phyloP scores from a whole-genome alignment of 2,888 invertebrate genomes.

The Eupeodes latifasciatus region DNA sequence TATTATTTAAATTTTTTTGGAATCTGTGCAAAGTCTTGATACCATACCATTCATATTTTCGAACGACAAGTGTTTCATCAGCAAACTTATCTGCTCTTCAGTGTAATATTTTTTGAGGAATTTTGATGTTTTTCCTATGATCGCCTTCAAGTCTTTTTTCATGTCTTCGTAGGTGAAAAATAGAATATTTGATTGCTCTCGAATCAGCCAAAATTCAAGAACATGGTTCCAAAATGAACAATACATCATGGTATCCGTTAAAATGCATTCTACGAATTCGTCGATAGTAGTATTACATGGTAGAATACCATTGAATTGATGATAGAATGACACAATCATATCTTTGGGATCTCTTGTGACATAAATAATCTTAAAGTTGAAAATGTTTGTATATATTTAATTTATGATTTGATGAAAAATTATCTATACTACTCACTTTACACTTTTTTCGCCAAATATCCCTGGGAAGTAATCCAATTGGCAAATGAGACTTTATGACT shows the following conservation, averaged over 20 bases:
- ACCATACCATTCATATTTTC: constrained; percentile 37
- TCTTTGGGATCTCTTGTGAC: constrained; percentile 30
- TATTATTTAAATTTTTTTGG: not conserved
- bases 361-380: not conserved
- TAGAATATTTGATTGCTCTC: constrained; percentile 21
- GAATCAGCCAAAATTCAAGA: constrained; percentile 40
- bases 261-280: constrained; percentile 78
- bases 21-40: no score
- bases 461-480: constrained; percentile 59
- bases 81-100: constrained; percentile 5
- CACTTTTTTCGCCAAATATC: constrained; percentile 67
- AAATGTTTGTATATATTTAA: not conserved
- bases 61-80: constrained; percentile 43
- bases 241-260: constrained; percentile 44
- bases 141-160: constrained; percentile 25
- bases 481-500: constrained; percentile 68
- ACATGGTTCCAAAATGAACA: constrained; percentile 64
- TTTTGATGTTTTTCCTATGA: not conserved
- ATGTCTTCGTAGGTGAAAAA: constrained; percentile 38
- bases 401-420: no score
- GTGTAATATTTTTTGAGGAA: constrained; percentile 21
- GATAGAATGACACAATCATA: constrained; percentile 32
- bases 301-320: constrained; percentile 10
- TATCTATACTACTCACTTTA: constrained; percentile 43
- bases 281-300: constrained; percentile 77